Evolutionary conservation across 1,140 invertebrate genomes (phyloP).

Genomic region (Lutraria rhynchaena): DNA sequence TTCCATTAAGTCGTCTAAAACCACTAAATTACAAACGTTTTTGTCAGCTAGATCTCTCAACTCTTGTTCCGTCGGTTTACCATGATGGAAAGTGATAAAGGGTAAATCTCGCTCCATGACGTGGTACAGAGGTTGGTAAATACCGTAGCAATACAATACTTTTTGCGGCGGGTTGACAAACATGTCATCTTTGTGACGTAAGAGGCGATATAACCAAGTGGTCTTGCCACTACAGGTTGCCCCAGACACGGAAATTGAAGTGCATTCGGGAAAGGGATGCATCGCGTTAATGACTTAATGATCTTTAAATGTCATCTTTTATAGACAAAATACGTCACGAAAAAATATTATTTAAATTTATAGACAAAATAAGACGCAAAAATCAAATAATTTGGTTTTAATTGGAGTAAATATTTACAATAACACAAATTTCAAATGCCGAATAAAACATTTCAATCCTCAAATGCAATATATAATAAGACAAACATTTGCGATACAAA

Average conservation of each 20-base stretch:
- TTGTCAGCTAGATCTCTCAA: background rate
- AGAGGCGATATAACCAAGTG: conserved; percentile 7
- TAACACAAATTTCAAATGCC: too few relatives aligned
- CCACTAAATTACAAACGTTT: conserved; percentile 14
- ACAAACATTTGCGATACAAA: too few relatives aligned
- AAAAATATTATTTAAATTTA: too few relatives aligned
- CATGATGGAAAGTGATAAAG: conserved; percentile 21
- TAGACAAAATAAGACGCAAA: too few relatives aligned
- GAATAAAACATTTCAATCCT: too few relatives aligned
- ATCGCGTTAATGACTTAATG: background rate
- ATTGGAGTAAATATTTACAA: too few relatives aligned
- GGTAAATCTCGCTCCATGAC: conserved; percentile 31
- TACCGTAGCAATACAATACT: conserved; percentile 51
- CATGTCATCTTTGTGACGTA: conserved; percentile 44
- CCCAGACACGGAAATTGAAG: conserved; percentile 34
- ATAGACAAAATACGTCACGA: too few relatives aligned
- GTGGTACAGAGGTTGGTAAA: conserved; percentile 45
- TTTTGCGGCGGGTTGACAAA: conserved; percentile 25
- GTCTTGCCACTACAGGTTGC: conserved; percentile 33
- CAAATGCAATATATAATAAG: too few relatives aligned
- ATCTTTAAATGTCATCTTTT: too few relatives aligned
- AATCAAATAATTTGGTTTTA: too few relatives aligned
- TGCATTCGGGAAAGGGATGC: conserved; percentile 41
- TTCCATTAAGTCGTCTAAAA: conserved; percentile 46
- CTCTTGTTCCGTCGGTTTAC: conserved; percentile 8